These are phyloP conservation scores for Alexandromys fortis DNA, from an alignment of 2,113 vertebrate species.

Conservation along the genomic window DNA sequence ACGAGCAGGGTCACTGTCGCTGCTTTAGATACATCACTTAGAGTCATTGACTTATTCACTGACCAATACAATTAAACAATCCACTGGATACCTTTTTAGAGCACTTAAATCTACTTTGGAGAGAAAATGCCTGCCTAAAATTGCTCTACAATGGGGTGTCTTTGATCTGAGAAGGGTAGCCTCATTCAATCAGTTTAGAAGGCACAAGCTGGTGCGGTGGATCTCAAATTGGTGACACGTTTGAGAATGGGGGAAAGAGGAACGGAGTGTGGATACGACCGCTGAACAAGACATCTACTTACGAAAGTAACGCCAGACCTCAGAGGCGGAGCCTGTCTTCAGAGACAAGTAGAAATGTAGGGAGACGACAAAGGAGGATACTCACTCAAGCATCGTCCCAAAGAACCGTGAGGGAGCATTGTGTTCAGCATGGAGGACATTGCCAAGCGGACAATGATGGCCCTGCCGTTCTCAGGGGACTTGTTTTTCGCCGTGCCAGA, in stretches of 20 bases:
- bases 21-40: not conserved
- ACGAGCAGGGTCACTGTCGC: no score
- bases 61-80: not conserved
- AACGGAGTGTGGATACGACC: not conserved
- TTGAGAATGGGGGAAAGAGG: not conserved
- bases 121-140: not conserved
- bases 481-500: not conserved
- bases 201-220: not conserved
- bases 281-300: not conserved
- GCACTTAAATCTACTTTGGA: slow-evolving; percentile 1
- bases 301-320: not conserved
- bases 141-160: not conserved
- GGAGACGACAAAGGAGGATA: not conserved
- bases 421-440: not conserved
- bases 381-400: not conserved
- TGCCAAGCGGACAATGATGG: not conserved
- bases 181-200: not conserved
- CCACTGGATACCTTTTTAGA: not conserved
- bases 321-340: not conserved
- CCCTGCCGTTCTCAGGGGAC: not conserved
- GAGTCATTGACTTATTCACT: not conserved
- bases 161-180: slow-evolving; percentile 8
- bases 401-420: not conserved
- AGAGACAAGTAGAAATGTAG: not conserved
- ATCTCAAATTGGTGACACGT: not conserved